These are phyloP conservation scores for Drosophila grimshawi DNA, from an alignment of 1,140 invertebrate species.

Conservation along the genomic window DNA sequence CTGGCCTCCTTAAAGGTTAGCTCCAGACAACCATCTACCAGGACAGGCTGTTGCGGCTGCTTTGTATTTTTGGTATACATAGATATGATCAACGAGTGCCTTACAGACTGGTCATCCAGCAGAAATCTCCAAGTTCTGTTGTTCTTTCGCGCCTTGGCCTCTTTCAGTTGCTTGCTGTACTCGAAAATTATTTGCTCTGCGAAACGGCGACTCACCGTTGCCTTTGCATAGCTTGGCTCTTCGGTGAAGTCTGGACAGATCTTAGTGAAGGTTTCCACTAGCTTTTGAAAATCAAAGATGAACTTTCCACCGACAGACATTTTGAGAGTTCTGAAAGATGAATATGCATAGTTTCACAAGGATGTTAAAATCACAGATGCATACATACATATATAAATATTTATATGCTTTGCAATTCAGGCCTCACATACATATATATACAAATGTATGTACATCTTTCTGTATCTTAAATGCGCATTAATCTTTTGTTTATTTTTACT, in stretches of 20 bases:
- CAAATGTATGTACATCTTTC: not conserved
- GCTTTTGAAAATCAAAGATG: constrained; percentile 53
- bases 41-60: constrained; percentile 35
- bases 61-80: constrained; percentile 9
- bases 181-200: constrained; percentile 58
- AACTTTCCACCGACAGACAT: constrained; percentile 21
- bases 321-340: not conserved
- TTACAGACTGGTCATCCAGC: constrained; percentile 2
- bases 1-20: constrained; percentile 70
- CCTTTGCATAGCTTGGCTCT: constrained; percentile 40
- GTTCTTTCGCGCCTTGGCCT: constrained; percentile 39
- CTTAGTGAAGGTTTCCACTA: constrained; percentile 43
- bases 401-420: too few relatives aligned
- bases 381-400: too few relatives aligned
- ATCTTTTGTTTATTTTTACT: too few relatives aligned
- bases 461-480: not conserved
- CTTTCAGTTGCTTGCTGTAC: constrained; percentile 53
- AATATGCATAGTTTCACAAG: not conserved
- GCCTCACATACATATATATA: too few relatives aligned
- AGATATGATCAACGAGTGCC: constrained; percentile 36
- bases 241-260: constrained; percentile 55
- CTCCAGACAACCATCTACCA: constrained; percentile 32
- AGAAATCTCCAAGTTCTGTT: constrained; percentile 42
- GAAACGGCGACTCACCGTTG: constrained; percentile 57
- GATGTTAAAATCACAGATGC: too few relatives aligned